Conservation (phyloP, 2,113 vertebrate species). For the Halcyon malimbica region DNA sequence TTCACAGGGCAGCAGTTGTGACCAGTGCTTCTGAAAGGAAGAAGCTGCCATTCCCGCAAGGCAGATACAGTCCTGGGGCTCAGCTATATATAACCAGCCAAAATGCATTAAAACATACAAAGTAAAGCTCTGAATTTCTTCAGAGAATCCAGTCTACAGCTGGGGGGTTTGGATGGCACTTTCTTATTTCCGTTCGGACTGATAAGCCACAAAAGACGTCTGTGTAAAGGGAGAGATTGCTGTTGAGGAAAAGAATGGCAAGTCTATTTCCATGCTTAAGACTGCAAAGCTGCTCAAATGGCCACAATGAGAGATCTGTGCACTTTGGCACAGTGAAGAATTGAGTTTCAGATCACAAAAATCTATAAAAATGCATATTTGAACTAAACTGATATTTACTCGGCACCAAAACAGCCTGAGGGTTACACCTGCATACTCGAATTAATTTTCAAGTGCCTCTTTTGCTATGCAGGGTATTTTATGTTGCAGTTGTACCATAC, state of each 20-base stretch:
- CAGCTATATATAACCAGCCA: background rate
- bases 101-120: background rate
- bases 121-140: background rate
- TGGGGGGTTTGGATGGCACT: background rate
- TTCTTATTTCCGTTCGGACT: background rate
- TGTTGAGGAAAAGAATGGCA: background rate
- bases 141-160: background rate
- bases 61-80: background rate
- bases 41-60: background rate
- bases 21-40: background rate
- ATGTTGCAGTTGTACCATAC: slow-evolving; percentile 7
- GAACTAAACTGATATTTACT: slow-evolving; percentile 44
- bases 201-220: background rate
- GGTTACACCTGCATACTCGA: slow-evolving; percentile 67
- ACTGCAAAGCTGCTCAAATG: background rate
- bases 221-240: background rate
- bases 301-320: background rate
- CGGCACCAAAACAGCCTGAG: slow-evolving; percentile 58
- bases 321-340: slow-evolving; percentile 34
- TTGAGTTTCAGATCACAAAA: slow-evolving; percentile 23
- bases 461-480: slow-evolving; percentile 34
- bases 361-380: slow-evolving; percentile 27
- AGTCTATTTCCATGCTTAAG: background rate
- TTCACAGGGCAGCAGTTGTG: background rate
- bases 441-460: slow-evolving; percentile 70